Conservation (phyloP, 2,888 invertebrate genomes). For the Folsomia manolachei region DNA sequence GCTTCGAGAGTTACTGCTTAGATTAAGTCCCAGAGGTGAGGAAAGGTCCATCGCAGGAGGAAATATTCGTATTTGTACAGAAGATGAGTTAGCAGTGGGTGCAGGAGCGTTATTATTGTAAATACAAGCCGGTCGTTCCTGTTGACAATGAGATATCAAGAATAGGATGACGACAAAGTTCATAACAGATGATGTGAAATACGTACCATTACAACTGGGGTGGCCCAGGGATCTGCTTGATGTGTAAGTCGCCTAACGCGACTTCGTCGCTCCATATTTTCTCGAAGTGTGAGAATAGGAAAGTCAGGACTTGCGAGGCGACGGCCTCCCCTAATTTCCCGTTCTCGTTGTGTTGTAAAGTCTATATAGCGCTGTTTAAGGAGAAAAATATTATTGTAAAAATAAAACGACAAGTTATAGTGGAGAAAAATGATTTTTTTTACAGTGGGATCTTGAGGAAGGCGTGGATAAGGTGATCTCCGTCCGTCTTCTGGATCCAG, state of each 20-base stretch:
- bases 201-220: neutral
- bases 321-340: neutral
- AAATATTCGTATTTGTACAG: slow-evolving; percentile 11
- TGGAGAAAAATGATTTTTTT: too few species aligned
- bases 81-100: neutral
- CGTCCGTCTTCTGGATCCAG: slow-evolving; percentile 11
- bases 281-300: slow-evolving; percentile 26
- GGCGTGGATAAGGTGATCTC: slow-evolving; percentile 2
- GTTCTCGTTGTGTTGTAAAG: too few species aligned
- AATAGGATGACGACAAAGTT: neutral
- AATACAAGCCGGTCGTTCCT: neutral
- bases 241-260: neutral
- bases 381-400: too few species aligned
- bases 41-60: slow-evolving; percentile 7
- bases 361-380: too few species aligned
- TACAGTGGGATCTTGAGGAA: too few species aligned
- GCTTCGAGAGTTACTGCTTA: neutral
- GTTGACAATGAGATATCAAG: neutral
- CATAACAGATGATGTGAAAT: neutral
- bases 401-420: too few species aligned
- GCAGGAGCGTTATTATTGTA: neutral
- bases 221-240: neutral
- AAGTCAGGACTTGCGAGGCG: slow-evolving; percentile 31
- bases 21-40: neutral
- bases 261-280: neutral